Base-by-base conservation (phyloP, 2,888 invertebrate genomes). In the Shargacucullia verbasci region DNA sequence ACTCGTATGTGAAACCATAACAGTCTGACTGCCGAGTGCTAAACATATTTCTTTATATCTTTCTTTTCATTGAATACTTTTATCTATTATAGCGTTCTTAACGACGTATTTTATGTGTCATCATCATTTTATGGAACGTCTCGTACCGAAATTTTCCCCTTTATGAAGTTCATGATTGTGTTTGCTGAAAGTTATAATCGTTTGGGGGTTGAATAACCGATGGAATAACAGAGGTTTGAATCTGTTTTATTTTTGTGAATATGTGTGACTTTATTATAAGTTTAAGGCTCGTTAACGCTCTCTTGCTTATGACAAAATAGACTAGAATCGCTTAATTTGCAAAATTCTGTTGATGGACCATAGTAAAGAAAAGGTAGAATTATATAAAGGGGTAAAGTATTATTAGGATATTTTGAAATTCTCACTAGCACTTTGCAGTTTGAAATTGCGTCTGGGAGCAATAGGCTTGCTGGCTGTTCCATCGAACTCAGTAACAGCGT, bases 81-180 rank as follows among this genome's bases (percentile, higher is more conserved):
- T 13, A 12, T 10, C 29, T 27, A 14, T 29, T 31, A 63, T 35
- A 40, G 39, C 25, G 34, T 48, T 40, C 27, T n/a, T 45, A 66
- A 67, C 47, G 47, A 48, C 46, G 53, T 38, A 43, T 46, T 67
- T 64, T 65, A 67, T 67, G 49, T 39, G 47, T 57, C 44, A 41
- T 57, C 45, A 11, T 33, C 37, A 13, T 39, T 63, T 65, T 49
- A 65, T 46, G 37, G 15, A n/a, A 29, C 41, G 31, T 34, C 13
- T 9, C 27, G 20, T 20, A 9, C 20, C 33, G 11, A 45, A 64
- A 59, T 44, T 44, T 47, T 35, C 25, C 31, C 25, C 43, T 49
- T 58, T 52, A 13, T 7, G 40, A 65, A 43, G 40, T 52, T 48
- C 14, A 50, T 54, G 50, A 55, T 65, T 65, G 13, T 50, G 35